Evolutionary conservation across 2,113 vertebrate species (phyloP).

Genomic region (Pampusana beccarii): DNA sequence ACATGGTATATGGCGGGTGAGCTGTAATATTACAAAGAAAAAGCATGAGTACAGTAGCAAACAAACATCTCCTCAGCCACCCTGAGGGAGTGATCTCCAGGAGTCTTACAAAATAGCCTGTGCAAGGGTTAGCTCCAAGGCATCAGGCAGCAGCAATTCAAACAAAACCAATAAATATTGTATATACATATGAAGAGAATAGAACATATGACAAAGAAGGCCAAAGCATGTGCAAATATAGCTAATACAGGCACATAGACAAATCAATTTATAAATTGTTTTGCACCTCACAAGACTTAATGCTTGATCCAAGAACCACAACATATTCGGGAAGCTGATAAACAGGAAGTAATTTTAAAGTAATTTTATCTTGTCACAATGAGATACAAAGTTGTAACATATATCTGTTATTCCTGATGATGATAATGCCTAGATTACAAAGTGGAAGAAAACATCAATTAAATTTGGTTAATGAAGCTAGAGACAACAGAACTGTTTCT

Average conservation of each 20-base stretch:
- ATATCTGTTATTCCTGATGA: background rate
- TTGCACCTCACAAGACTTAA: background rate
- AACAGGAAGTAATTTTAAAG: background rate
- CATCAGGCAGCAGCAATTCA: background rate
- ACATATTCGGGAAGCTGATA: background rate
- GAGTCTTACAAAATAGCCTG: background rate
- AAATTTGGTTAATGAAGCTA: background rate
- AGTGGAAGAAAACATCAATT: background rate
- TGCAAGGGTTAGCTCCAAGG: background rate
- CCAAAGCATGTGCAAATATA: background rate
- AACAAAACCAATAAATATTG: background rate
- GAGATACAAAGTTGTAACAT: background rate
- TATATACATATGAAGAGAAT: background rate
- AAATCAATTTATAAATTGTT: background rate
- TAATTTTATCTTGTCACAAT: background rate
- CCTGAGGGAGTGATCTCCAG: background rate
- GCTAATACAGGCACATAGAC: background rate
- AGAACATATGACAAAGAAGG: background rate
- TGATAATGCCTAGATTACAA: background rate
- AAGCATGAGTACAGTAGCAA: constrained; percentile 69
- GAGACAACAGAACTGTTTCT: background rate
- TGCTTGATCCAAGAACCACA: background rate
- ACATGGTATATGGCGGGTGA: constrained; percentile 97
- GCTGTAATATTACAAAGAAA: constrained; percentile 83
- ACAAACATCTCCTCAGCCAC: constrained; percentile 7